Evolutionary conservation across 2,888 invertebrate species (phyloP).

Genomic region (Sarcophaga rosellei): DNA sequence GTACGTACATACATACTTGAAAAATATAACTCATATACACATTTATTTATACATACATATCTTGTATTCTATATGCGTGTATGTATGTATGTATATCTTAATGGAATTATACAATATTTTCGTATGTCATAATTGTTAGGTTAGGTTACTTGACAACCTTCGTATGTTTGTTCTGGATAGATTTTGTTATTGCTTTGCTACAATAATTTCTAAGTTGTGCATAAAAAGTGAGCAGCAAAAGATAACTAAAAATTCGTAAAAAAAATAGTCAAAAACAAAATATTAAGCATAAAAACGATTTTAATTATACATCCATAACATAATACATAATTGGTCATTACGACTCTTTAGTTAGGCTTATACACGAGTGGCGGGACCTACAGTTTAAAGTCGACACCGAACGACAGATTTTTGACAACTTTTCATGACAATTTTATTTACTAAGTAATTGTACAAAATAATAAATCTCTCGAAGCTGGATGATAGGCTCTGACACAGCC

Average conservation of each 20-base stretch:
- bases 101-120: background rate
- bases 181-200: background rate
- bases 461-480: too few species aligned
- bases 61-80: constrained; percentile 1
- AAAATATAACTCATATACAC: too few species aligned
- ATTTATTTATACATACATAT: background rate
- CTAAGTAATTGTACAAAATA: too few species aligned
- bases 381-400: too few species aligned
- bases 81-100: constrained; percentile 1
- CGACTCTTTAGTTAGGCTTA: too few species aligned
- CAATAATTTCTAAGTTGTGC: constrained; percentile 17
- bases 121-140: constrained; percentile 32
- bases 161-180: constrained; percentile 35
- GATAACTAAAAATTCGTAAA: background rate
- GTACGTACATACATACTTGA: too few species aligned
- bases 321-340: too few species aligned
- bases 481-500: too few species aligned
- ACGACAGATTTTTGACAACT: too few species aligned
- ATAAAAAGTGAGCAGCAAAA: background rate
- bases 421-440: too few species aligned
- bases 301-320: too few species aligned
- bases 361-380: too few species aligned
- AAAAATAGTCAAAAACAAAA: background rate
- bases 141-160: constrained; percentile 55
- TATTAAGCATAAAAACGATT: background rate